Conservation (phyloP, 2,797 vertebrate species). For the Labeo calbasu region DNA sequence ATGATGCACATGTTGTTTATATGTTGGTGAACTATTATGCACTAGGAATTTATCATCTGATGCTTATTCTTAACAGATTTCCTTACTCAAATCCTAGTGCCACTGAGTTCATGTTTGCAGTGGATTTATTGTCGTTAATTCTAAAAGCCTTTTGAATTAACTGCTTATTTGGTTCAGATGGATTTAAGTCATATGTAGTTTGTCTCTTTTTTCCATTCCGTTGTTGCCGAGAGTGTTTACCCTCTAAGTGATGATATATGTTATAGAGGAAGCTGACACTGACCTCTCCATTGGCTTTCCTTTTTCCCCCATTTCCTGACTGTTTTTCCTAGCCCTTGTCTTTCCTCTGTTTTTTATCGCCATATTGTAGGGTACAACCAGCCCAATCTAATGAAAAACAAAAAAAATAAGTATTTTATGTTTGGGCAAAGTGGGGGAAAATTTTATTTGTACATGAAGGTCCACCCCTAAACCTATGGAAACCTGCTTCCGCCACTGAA, state of each 20-base stretch:
- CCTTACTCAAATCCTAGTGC: background rate
- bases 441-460: background rate
- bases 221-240: background rate
- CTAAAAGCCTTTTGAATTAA: background rate
- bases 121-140: background rate
- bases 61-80: conserved; percentile 21
- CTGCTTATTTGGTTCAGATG: background rate
- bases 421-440: background rate
- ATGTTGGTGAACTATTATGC: conserved; percentile 5
- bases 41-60: background rate
- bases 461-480: background rate
- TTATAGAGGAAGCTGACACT: background rate
- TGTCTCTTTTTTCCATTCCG: background rate
- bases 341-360: background rate
- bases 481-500: too few relatives aligned
- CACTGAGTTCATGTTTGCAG: background rate
- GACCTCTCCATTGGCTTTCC: background rate
- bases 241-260: background rate
- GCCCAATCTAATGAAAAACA: background rate
- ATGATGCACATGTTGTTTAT: background rate
- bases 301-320: background rate
- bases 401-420: background rate
- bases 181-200: background rate
- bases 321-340: background rate
- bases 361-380: background rate